These are phyloP conservation scores for Cephus pulcher DNA, from an alignment of 2,888 invertebrate genomes.

Conservation along the genomic window DNA sequence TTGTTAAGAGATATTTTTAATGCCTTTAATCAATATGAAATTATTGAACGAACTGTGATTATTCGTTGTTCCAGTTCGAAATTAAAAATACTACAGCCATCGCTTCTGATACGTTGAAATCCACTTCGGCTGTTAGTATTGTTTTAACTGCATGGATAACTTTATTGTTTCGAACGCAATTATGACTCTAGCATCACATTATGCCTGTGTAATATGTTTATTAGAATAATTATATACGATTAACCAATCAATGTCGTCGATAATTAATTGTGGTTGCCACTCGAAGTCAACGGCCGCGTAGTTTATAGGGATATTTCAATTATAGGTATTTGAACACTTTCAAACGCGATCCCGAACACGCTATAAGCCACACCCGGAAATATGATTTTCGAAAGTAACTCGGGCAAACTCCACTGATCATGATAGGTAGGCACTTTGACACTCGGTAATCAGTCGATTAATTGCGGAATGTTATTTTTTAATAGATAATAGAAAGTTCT, in stretches of 20 bases:
- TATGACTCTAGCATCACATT: background rate
- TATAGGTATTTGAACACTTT: background rate
- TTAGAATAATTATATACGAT: conserved; percentile 40
- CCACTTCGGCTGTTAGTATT: background rate
- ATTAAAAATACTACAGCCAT: background rate
- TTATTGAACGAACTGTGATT: background rate
- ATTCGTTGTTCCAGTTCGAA: background rate
- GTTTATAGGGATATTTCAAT: background rate
- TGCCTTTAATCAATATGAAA: background rate
- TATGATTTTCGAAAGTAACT: background rate
- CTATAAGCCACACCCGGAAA: background rate
- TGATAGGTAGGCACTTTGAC: background rate
- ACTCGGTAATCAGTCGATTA: background rate
- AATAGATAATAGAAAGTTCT: background rate
- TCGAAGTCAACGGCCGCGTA: background rate
- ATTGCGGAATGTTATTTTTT: background rate
- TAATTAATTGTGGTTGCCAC: conserved; percentile 21
- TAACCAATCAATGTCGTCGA: conserved; percentile 32
- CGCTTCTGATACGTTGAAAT: background rate
- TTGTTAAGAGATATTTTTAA: background rate
- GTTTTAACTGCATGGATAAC: background rate
- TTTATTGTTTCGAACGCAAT: background rate
- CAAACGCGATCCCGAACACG: background rate
- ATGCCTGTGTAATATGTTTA: background rate
- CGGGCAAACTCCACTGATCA: background rate